These are phyloP conservation scores for Ischnura elegans DNA, from an alignment of 2,888 invertebrate genomes.

Conservation along the genomic window DNA sequence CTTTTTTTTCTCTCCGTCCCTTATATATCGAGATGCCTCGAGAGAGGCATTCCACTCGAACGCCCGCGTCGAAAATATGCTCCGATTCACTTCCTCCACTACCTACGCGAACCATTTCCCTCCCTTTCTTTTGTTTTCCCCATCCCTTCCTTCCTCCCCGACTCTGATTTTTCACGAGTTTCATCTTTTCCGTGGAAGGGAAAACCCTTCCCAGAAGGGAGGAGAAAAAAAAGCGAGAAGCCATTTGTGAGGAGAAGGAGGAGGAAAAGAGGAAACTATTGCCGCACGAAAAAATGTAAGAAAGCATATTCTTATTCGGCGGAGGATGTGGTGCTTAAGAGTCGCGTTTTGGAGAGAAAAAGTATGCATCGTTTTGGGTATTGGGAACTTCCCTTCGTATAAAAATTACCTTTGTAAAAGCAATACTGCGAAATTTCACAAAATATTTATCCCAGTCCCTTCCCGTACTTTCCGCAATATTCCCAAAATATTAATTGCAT, in stretches of 20 bases:
- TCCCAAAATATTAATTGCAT: too few species aligned
- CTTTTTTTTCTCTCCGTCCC: not conserved
- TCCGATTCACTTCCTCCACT: not conserved
- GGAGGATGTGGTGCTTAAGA: not conserved
- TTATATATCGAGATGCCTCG: too few species aligned
- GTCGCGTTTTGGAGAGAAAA: not conserved
- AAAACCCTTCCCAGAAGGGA: not conserved
- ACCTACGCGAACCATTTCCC: not conserved
- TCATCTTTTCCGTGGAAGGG: not conserved
- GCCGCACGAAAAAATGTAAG: too few species aligned
- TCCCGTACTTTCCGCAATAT: too few species aligned
- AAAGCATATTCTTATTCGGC: not conserved
- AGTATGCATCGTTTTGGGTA: too few species aligned
- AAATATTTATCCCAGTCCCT: too few species aligned
- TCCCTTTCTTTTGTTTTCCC: not conserved
- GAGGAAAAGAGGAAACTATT: not conserved
- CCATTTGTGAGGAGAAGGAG: not conserved
- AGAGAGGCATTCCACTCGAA: not conserved
- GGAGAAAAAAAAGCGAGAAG: too few species aligned
- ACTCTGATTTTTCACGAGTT: slow-evolving; percentile 5
- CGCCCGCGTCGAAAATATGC: not conserved
- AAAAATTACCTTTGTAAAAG: too few species aligned
- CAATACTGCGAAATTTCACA: too few species aligned
- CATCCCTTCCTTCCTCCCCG: not conserved
- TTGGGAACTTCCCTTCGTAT: too few species aligned